Conservation (phyloP, 2,113 vertebrate genomes). For the Protobothrops flavoviridis region DNA sequence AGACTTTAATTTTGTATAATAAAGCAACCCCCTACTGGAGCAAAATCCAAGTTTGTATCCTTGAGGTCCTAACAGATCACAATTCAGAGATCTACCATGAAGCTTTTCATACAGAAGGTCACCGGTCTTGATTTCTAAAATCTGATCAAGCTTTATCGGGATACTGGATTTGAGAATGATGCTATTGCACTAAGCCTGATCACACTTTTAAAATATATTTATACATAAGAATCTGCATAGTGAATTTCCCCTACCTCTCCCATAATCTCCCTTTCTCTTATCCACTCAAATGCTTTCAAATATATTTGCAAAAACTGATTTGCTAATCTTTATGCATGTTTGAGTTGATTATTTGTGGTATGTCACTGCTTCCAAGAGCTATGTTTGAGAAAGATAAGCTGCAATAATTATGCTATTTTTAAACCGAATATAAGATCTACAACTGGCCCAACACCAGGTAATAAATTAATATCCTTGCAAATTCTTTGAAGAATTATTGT, state of each 20-base stretch:
- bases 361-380: background rate
- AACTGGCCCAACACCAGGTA: conserved; percentile 25
- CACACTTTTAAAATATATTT: conserved; percentile 12
- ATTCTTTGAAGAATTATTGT: fast-evolving
- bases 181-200: conserved; percentile 1
- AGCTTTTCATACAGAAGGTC: background rate
- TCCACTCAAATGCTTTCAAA: conserved; percentile 45
- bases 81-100: background rate
- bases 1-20: background rate
- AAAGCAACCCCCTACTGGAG: background rate
- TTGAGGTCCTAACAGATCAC: background rate
- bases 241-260: background rate
- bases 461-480: conserved; percentile 28
- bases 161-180: conserved; percentile 6
- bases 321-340: conserved; percentile 35
- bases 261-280: conserved; percentile 15
- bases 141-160: background rate
- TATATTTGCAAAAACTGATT: conserved; percentile 44
- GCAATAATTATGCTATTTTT: conserved; percentile 19
- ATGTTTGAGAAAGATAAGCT: background rate
- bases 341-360: conserved; percentile 46
- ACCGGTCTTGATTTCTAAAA: background rate
- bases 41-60: background rate
- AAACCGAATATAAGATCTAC: conserved; percentile 1
- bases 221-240: background rate